Percentiles rank a stretch among this genome's conserved stretches.
Evolutionary conservation across 2,888 invertebrate species (phyloP).

Genomic region (Caenorhabditis sp.): DNA sequence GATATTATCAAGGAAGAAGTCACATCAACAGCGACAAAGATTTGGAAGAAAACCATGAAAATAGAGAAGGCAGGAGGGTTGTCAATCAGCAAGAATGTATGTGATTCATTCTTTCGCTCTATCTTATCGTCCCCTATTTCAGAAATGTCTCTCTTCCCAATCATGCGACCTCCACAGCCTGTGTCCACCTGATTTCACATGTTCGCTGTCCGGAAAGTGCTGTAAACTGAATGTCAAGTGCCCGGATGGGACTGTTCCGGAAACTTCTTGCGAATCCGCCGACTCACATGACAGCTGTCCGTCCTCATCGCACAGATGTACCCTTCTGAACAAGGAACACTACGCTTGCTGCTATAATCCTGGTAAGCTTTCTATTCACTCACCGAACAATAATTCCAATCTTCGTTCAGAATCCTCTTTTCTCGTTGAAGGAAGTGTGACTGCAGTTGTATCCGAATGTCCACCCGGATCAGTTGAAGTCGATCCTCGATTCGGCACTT

Average conservation of each 20-base stretch:
- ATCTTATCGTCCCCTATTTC: constrained; percentile 18
- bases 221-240: constrained; percentile 61
- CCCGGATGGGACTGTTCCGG: constrained; percentile 68
- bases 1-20: constrained; percentile 23
- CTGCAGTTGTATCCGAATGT: constrained; percentile 42
- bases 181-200: constrained; percentile 69
- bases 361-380: neutral
- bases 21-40: constrained; percentile 32
- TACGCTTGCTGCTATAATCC: constrained; percentile 53
- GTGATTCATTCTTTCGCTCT: neutral
- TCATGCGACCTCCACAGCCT: constrained; percentile 57
- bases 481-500: constrained; percentile 60
- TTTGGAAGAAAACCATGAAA: constrained; percentile 34
- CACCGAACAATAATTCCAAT: neutral
- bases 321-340: constrained; percentile 32
- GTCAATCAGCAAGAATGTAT: constrained; percentile 33
- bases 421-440: constrained; percentile 24
- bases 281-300: constrained; percentile 59
- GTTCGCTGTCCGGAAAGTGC: constrained; percentile 63
- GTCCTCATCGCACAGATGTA: constrained; percentile 64
- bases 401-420: neutral
- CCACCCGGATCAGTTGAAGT: constrained; percentile 62
- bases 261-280: constrained; percentile 59
- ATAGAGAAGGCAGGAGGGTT: constrained; percentile 8
- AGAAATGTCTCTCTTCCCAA: constrained; percentile 59